Evolutionary conservation across 2,888 invertebrate genomes (phyloP), one percentile per base, ranked within the genome.

Genomic region (Pandemis heparana): DNA sequence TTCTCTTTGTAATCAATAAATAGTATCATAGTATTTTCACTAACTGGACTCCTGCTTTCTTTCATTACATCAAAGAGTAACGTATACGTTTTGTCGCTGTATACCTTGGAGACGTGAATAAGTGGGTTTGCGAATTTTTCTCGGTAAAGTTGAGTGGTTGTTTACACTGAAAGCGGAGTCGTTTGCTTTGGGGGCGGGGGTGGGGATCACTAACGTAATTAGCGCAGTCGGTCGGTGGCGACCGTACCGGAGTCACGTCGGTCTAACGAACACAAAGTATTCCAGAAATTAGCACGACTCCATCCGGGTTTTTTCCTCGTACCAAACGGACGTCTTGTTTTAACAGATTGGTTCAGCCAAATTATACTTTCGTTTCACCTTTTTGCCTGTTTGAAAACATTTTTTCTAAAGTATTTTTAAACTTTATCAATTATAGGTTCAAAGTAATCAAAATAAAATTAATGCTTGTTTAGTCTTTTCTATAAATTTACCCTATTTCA

Each of bases 111-210:
- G 89, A 90, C 89, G 81, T 88, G 87, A 89, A 90, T 92, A 91
- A 92, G 89, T 91, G 88, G 89, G 87, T 90, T 92, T 89, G 89
- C 85, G 90, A 91, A 88, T 92, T 92, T 92, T 93, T 92, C 89
- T 89, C 85, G 84, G 87, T 89, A 88, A 90, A 91, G 88, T 92
- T 88, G 89, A 90, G 87, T 87, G 86, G 83, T 89, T 94, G 92
- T 93, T 92, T 93, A 89, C 89, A 88, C 82, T 87, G 92, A 89
- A 91, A 92, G 89, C 87, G 85, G 89, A 90, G 89, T 90, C 89
- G 93, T 93, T 92, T 92, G 87, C 90, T 91, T 90, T 86, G 81
- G 86, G 85, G 81, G 83, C 81, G 77, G 80, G 72, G 69, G 78
- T 81, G 82, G 82, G 86, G 85, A 87, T 88, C 88, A 87, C 90